Conservation (phyloP, 2,888 invertebrate genomes). For the Polyommatus icarus region DNA sequence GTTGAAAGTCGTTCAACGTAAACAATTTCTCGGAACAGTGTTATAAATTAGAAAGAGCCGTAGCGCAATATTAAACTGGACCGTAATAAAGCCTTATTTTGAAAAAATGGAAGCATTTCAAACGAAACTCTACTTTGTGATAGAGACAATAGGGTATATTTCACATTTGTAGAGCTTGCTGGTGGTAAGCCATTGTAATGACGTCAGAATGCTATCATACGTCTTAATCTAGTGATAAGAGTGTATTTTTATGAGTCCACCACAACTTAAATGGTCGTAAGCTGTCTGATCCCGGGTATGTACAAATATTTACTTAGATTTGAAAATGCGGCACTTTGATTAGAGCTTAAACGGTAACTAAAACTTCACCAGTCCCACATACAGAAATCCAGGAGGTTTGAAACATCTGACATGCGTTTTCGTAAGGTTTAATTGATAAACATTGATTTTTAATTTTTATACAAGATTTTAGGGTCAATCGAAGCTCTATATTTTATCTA, state of each 20-base stretch:
- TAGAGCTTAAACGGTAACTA: too few relatives aligned
- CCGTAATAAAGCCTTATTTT: slow-evolving; percentile 48
- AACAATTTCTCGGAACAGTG: slow-evolving; percentile 36
- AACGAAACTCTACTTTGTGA: slow-evolving; percentile 39
- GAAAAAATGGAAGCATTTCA: slow-evolving; percentile 34
- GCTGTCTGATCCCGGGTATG: slow-evolving; percentile 49
- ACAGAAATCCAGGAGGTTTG: too few relatives aligned
- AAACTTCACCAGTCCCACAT: too few relatives aligned
- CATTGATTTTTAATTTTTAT: too few relatives aligned
- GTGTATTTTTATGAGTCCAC: slow-evolving; percentile 50
- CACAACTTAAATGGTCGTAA: slow-evolving; percentile 50
- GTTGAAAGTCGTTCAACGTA: slow-evolving; percentile 36
- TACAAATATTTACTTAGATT: slow-evolving; percentile 25
- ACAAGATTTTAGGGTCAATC: too few relatives aligned
- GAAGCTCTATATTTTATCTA: too few relatives aligned
- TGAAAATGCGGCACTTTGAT: slow-evolving; percentile 34
- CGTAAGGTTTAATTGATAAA: too few relatives aligned
- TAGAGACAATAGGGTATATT: slow-evolving; percentile 38
- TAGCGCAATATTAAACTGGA: slow-evolving; percentile 49
- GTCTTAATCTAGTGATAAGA: slow-evolving; percentile 53
- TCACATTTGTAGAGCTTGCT: neutral
- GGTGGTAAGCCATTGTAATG: slow-evolving; percentile 39
- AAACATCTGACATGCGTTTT: too few relatives aligned
- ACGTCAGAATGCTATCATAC: slow-evolving; percentile 52
- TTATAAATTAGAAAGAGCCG: slow-evolving; percentile 45